A percentile compares a stretch with the other conserved stretches of the same genome.
phyloP scores from a whole-genome alignment of 1,140 invertebrate genomes.

The Macrotrachela quadricornifera region DNA sequence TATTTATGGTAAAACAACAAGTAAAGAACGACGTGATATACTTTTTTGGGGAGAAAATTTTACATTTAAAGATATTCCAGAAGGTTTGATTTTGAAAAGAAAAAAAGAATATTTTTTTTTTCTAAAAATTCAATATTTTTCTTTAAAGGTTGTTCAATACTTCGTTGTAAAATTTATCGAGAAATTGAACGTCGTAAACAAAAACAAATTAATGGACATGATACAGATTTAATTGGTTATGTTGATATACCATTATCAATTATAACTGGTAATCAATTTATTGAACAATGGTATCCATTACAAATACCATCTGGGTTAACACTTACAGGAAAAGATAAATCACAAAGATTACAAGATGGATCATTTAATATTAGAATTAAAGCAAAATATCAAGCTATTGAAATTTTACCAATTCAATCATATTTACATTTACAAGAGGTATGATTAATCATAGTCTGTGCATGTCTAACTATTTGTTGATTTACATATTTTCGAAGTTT shows the following conservation, averaged over 20 bases:
- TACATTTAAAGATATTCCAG: slow-evolving; percentile 41
- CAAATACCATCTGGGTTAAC: neutral
- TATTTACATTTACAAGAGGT: slow-evolving; percentile 52
- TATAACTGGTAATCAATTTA: neutral
- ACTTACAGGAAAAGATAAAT: neutral
- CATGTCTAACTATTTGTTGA: too few species aligned
- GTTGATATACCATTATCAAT: neutral
- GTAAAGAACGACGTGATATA: slow-evolving; percentile 66
- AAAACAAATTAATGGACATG: too few species aligned
- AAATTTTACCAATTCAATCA: slow-evolving; percentile 63
- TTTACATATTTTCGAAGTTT: too few species aligned
- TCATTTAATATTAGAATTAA: slow-evolving; percentile 55
- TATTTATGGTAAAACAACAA: slow-evolving; percentile 66
- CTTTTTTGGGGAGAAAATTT: slow-evolving; percentile 93
- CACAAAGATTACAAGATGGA: slow-evolving; percentile 5
- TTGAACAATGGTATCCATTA: slow-evolving; percentile 7
- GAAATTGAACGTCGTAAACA: too few species aligned
- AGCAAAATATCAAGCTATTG: slow-evolving; percentile 61
- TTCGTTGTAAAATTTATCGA: too few species aligned
- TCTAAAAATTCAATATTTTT: too few species aligned
- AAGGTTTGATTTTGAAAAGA: too few species aligned
- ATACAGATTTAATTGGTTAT: neutral
- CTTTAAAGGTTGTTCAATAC: too few species aligned
- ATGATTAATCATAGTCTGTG: too few species aligned
- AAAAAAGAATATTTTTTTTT: too few species aligned